Base-by-base conservation (phyloP, 2,888 invertebrate genomes). In the Acleris holmiana region DNA sequence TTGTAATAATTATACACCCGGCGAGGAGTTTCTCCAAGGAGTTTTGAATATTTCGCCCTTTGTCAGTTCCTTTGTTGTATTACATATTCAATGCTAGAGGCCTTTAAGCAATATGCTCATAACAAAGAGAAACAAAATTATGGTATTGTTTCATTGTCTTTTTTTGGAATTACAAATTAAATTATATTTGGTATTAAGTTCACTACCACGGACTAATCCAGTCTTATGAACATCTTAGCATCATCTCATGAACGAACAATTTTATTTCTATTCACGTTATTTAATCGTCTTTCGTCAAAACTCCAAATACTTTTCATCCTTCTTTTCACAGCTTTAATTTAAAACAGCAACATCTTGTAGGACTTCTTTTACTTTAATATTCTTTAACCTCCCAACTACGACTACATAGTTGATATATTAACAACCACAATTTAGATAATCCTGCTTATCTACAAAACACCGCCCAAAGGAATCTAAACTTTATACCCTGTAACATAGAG, bases 1-100 rank as follows among this genome's bases (percentile, higher is more conserved):
- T 61, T 61, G 61, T 61, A 41, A 41, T 48, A 41, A 48, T 10
- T 35, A 35, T 61, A 47, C 46, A 29, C 46, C 44, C 60, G 17
- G 51, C 53, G 46, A 47, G 44, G 41, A 51, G 46, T 53, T 61
- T 61, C 60, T 21, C 21, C 1, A 13, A 35, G 35, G 35, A 35
- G 35, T 35, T 35, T 10, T 35, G 35, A 35, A 13, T 35, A 35
- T 35, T 35, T 35, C 13, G 35, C 13, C 60, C 47, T 61, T 60
- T 61, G 60, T 60, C 29, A 51, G 41, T 18, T 50, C 51, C 46
- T 18, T 53, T 4, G 58, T 50, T 15, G n/a, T n/a, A 44, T 17
- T 44, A 17, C 15, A 17, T 44, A 44, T 44, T 35, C 35, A 35
- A 13, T 35, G 35, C 35, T 35, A 35, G 29, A 29, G 35, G 35